These are phyloP conservation scores for Molanna angustata DNA, from an alignment of 2,888 invertebrate genomes.

Conservation along the genomic window DNA sequence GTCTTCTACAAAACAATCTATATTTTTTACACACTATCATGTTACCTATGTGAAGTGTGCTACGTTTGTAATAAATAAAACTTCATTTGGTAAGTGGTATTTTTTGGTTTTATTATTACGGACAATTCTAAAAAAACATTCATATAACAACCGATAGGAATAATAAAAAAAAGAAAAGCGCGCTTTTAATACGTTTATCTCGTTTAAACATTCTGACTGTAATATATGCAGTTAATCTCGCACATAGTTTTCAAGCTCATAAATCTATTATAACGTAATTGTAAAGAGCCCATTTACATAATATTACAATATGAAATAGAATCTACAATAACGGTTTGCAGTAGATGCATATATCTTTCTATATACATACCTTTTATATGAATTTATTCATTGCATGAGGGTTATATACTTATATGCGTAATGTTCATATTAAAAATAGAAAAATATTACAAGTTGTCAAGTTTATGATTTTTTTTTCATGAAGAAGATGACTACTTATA, in stretches of 20 bases:
- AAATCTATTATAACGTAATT: constrained; percentile 11
- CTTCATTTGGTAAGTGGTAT: background rate
- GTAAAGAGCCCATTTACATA: background rate
- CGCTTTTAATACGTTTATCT: constrained; percentile 15
- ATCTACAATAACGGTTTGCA: too few relatives aligned
- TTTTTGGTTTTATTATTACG: background rate
- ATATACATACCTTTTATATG: too few relatives aligned
- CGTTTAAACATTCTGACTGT: constrained; percentile 13
- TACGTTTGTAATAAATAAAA: background rate
- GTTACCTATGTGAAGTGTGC: background rate
- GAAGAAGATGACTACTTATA: too few relatives aligned
- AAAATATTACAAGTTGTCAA: too few relatives aligned
- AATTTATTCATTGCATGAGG: too few relatives aligned
- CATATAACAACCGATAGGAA: too few relatives aligned
- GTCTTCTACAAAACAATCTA: background rate
- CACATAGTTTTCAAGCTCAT: constrained; percentile 12
- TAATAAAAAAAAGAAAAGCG: background rate
- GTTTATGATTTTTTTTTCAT: too few relatives aligned
- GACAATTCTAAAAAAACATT: too few relatives aligned
- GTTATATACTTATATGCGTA: too few relatives aligned
- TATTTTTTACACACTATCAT: background rate
- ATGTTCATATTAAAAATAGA: too few relatives aligned
- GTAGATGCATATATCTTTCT: too few relatives aligned
- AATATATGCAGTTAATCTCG: constrained; percentile 19
- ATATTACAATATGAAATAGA: constrained; percentile 2